These are phyloP conservation scores for Idaea straminata DNA, from an alignment of 2,888 invertebrate genomes.

Conservation along the genomic window DNA sequence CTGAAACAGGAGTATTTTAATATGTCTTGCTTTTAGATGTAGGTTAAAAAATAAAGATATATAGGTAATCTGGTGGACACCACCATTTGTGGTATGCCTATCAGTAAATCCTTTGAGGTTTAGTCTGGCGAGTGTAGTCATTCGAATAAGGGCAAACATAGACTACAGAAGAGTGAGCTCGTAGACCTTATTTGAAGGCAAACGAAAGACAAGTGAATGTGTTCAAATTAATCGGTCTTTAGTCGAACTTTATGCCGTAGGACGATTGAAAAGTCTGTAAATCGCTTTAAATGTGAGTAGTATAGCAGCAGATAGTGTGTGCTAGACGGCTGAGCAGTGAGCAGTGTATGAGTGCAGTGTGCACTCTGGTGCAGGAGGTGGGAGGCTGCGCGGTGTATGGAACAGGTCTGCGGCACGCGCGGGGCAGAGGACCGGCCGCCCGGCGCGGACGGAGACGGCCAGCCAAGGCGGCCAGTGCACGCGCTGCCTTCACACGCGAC, in stretches of 20 bases:
- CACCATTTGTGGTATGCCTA: too few species aligned
- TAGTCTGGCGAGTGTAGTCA: too few species aligned
- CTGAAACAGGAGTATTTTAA: neutral
- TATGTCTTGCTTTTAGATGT: neutral
- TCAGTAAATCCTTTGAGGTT: too few species aligned
- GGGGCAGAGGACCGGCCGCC: slow-evolving; percentile 59
- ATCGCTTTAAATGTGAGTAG: neutral
- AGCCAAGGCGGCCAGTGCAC: slow-evolving; percentile 66
- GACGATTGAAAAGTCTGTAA: neutral
- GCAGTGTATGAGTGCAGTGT: neutral
- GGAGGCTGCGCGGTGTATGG: slow-evolving; percentile 50
- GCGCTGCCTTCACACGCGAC: slow-evolving; percentile 61
- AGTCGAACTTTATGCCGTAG: neutral
- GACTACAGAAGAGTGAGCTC: too few species aligned
- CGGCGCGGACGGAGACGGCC: slow-evolving; percentile 40
- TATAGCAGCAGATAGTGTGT: neutral
- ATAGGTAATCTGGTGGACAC: neutral
- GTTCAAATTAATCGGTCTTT: neutral
- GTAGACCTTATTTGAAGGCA: neutral
- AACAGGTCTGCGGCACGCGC: slow-evolving; percentile 74
- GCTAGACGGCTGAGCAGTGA: neutral
- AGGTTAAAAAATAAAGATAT: neutral
- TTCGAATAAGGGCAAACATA: too few species aligned
- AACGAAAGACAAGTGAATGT: neutral
- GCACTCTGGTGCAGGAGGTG: slow-evolving; percentile 35